Evolutionary conservation across 2,888 invertebrate species (phyloP).

Genomic region (Timandra comae): DNA sequence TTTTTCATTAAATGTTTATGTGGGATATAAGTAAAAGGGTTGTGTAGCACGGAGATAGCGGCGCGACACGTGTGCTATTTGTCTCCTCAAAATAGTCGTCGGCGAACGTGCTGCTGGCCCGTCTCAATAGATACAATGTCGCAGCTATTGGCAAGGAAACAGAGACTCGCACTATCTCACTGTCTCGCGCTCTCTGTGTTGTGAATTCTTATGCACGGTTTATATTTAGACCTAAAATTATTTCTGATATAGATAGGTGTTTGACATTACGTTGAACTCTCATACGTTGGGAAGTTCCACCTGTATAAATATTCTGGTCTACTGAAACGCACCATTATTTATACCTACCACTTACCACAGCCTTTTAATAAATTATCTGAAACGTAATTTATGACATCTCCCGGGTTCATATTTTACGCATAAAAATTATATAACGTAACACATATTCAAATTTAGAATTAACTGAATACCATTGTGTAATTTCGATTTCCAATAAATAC

Average conservation of each 20-base stretch:
- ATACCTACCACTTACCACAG: too few species aligned
- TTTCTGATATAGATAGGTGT: constrained; percentile 77
- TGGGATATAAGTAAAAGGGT: constrained; percentile 17
- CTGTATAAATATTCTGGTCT: constrained; percentile 61
- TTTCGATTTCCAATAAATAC: too few species aligned
- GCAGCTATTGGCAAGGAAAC: constrained; percentile 73
- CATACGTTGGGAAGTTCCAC: constrained; percentile 72
- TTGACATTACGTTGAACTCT: constrained; percentile 77
- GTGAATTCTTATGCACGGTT: constrained; percentile 75
- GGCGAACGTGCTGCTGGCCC: constrained; percentile 54
- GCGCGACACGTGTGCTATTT: constrained; percentile 43
- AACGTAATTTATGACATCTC: too few species aligned
- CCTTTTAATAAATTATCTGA: too few species aligned
- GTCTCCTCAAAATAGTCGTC: constrained; percentile 57
- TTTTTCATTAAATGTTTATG: constrained; percentile 41
- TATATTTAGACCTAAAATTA: constrained; percentile 74
- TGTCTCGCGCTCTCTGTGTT: constrained; percentile 74
- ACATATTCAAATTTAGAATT: too few species aligned
- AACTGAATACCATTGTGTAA: too few species aligned
- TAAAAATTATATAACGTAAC: too few species aligned
- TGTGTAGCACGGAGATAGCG: constrained; percentile 20
- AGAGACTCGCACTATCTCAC: constrained; percentile 74
- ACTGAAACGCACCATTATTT: constrained; percentile 22
- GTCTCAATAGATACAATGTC: constrained; percentile 74
- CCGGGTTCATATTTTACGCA: too few species aligned